A percentile compares a stretch with the other conserved stretches of the same genome.
Evolutionary conservation across 2,888 invertebrate species (phyloP).

Genomic region (Crioceris asparagi): DNA sequence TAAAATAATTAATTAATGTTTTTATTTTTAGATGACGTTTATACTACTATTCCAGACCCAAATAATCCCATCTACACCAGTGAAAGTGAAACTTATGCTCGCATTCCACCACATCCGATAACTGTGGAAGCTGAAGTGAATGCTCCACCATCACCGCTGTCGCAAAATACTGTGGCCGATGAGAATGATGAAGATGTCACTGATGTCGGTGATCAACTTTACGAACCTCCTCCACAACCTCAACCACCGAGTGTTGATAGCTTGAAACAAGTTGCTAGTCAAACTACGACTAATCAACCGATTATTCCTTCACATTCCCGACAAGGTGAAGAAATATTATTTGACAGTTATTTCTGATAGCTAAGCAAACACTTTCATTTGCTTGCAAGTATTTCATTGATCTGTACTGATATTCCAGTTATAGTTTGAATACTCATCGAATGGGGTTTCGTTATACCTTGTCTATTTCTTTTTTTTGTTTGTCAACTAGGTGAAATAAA

Average conservation of each 20-base stretch:
- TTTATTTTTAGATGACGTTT: conserved; percentile 63
- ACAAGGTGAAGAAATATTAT: conserved; percentile 40
- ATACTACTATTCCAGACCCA: conserved; percentile 81
- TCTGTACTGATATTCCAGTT: no score
- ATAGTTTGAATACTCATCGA: no score
- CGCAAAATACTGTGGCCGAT: no score
- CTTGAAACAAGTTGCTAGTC: conserved; percentile 44
- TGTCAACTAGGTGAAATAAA: no score
- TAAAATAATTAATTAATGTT: neutral
- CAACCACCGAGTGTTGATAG: conserved; percentile 53
- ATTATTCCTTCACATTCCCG: conserved; percentile 49
- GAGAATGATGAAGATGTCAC: conserved; percentile 11
- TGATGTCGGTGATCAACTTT: conserved; percentile 26
- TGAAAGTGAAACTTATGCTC: conserved; percentile 80
- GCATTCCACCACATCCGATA: conserved; percentile 52
- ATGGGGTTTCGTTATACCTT: no score
- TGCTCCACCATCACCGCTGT: conserved; percentile 18
- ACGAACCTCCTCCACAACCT: conserved; percentile 42
- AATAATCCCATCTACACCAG: conserved; percentile 55
- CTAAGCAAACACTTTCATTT: no score
- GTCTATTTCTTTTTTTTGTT: no score
- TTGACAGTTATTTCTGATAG: no score
- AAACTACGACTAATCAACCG: conserved; percentile 27
- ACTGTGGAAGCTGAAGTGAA: conserved; percentile 34
- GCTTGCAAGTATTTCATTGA: no score